Evolutionary conservation across 2,797 vertebrate genomes (phyloP), one percentile per base, ranked within the genome.

Genomic region (Anguilla obscura): DNA sequence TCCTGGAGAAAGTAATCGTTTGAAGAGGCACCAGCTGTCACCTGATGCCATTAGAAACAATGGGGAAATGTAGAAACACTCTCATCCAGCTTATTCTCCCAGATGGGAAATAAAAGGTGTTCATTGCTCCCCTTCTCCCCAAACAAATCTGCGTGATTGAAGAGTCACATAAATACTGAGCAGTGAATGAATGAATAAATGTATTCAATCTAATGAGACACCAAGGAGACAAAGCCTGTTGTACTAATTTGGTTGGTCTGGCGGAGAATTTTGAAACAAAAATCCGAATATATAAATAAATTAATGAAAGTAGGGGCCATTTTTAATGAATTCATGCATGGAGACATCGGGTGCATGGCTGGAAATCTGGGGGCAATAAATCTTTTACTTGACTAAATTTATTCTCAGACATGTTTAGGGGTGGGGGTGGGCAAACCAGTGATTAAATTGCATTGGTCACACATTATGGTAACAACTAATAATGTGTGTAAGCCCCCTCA

Each of bases 91-190:
- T 58, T 84, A 66, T 88, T 40, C 69, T 69, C 83, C 87, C 88
- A 87, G 36, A 0, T 87, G 45, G 21, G n/a, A 79, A 76, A 85
- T 80, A 87, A 89, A 91, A 89, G n/a, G 27, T 71, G n/a, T 66
- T 74, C 33, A 74, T 45, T 63, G 56, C 33, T 66, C 3, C 66
- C 83, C 58, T 85, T 33, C 80, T 71, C 40, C 21, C 84, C 24
- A 33, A 86, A 89, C 86, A 90, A 88, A 89, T 85, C 69, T 85
- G 36, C 58, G 21, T 85, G 69, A 86, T 80, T 82, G 74, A 86
- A 66, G 56, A 69, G 54, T 27, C 56, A 2, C 45, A 21, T 40
- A 86, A 58, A 86, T 21, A 86, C 21, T 9, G 40, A 63, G 24
- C 40, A 45, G n/a, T 54, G 50, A 71, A 88, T 40, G 48, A 50